Base-by-base conservation (phyloP, 1,140 invertebrate species). In the Calycopis cecrops region DNA sequence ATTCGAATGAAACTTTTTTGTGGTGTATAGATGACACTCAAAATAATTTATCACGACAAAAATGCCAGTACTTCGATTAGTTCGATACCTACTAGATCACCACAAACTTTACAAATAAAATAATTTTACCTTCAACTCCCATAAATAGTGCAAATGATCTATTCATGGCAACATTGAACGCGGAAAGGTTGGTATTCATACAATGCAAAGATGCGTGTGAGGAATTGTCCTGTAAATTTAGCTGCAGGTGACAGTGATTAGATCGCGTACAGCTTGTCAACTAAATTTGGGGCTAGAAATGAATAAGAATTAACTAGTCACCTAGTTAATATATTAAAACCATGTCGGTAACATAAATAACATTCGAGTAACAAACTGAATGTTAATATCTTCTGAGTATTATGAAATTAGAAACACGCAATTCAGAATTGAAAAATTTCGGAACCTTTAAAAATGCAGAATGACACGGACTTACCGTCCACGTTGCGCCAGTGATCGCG, bases 221-320 rank as follows among this genome's bases (percentile, higher is more conserved):
- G 55, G 76, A 82, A 79, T 82, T 60, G 63, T 12, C 52, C 52
- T 65, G 67, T 78, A 73, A 69, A 77, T 79, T 74, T 69, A 59
- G 63, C 65, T 64, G 57, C 57, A 59, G 40, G 55, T 70, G 71
- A 73, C 69, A 71, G 2, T 52, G 66, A 67, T 40, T 73, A 52
- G 69, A 73, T 71, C 64, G 62, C 47, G 57, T 62, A 70, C 64
- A 59, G 51, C 49, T 35, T 42, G 60, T 57, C 48, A 67, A 28
- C 9, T 48, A 63, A 67, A 52, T 48, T 57, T 62, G n/a, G 50
- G 48, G 40, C 53, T 34, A 59, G 48, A 51, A 51, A 14, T 37
- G 14, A 17, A 12, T 51, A 14, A 44, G 14, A 16, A 44, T 44
- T 60, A 44, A 44, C 40, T 9, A 18, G 17, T 44, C 14, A 12